Evolutionary conservation across 1,140 invertebrate species (phyloP), one percentile per base, ranked within the genome.

Genomic region (Heliothis subflexa): DNA sequence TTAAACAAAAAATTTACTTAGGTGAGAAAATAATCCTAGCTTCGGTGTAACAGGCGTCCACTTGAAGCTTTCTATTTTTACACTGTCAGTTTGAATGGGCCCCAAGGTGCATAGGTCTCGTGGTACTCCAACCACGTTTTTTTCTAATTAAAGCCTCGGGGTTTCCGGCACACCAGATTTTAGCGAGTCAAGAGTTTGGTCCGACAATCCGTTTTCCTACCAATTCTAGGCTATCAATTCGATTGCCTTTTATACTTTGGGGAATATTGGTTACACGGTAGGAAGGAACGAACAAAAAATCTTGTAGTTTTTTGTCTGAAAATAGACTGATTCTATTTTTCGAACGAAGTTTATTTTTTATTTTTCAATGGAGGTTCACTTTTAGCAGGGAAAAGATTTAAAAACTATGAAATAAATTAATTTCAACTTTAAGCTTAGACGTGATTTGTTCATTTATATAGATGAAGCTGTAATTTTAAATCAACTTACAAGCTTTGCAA

Each of bases 61-160:
- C 59, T 75, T 52, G 59, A 75, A 59, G 45, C 62, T 62, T 49
- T 84, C 83, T 84, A 84, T 84, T 84, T 84, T 84, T 84, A 84
- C 64, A 59, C 72, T 75, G 83, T 77, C 83, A 80, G 74, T 78
- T 25, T 71, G 76, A 81, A 78, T 73, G 75, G 72, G 52, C 77
- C 79, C 61, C 77, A 75, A 80, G 78, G 80, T 81, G 81, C 78
- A 80, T 78, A 80, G 80, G 71, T 83, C 78, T 78, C 79, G 74
- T 68, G 62, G 25, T 77, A 25, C 62, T 68, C 52, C 49, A 40
- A 57, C 74, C 47, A 61, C 59, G 66, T 76, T 66, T 81, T 78
- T 79, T 81, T 79, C 75, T 80, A 84, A 84, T 84, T 82, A 82
- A 79, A 77, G 62, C 50, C 80, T 33, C 18, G 45, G 57, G 75